A percentile compares a stretch with the other conserved stretches of the same genome.
These are phyloP conservation scores for Acanthacorydalis orientalis DNA, from an alignment of 2,888 invertebrate genomes.

Conservation along the genomic window DNA sequence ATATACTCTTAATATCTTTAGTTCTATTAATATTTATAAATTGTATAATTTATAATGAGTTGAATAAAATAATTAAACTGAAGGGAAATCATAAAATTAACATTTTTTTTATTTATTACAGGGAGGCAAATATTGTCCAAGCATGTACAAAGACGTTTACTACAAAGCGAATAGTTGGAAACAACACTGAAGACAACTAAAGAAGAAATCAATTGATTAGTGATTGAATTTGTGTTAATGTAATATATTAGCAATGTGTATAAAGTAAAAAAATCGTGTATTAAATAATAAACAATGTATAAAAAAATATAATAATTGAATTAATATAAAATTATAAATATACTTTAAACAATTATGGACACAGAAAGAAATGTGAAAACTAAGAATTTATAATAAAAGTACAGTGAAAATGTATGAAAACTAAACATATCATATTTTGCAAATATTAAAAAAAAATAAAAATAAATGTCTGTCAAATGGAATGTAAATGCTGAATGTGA, in stretches of 20 bases:
- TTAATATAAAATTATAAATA: too few relatives aligned
- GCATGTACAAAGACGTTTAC: slow-evolving; percentile 83
- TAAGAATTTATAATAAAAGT: too few relatives aligned
- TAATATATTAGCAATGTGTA: background rate
- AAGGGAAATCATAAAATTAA: too few relatives aligned
- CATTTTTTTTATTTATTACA: slow-evolving; percentile 31
- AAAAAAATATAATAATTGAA: too few relatives aligned
- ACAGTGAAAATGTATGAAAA: slow-evolving; percentile 10
- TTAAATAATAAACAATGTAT: background rate
- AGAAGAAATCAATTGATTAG: background rate
- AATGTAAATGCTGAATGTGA: too few relatives aligned
- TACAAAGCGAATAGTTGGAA: slow-evolving; percentile 88
- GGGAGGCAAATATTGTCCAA: slow-evolving; percentile 72
- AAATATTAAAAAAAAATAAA: slow-evolving; percentile 7
- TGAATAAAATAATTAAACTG: too few relatives aligned
- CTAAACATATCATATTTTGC: slow-evolving; percentile 24
- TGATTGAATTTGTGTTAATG: background rate
- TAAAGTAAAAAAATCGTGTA: background rate
- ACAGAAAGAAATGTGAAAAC: too few relatives aligned
- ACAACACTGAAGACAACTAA: slow-evolving; percentile 42
- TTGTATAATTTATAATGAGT: too few relatives aligned
- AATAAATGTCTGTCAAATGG: too few relatives aligned
- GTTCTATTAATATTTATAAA: too few relatives aligned
- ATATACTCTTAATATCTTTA: too few relatives aligned
- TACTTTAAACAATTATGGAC: too few relatives aligned